These are phyloP conservation scores for Melipona bicolor DNA, from an alignment of 2,888 invertebrate genomes.

Conservation along the genomic window DNA sequence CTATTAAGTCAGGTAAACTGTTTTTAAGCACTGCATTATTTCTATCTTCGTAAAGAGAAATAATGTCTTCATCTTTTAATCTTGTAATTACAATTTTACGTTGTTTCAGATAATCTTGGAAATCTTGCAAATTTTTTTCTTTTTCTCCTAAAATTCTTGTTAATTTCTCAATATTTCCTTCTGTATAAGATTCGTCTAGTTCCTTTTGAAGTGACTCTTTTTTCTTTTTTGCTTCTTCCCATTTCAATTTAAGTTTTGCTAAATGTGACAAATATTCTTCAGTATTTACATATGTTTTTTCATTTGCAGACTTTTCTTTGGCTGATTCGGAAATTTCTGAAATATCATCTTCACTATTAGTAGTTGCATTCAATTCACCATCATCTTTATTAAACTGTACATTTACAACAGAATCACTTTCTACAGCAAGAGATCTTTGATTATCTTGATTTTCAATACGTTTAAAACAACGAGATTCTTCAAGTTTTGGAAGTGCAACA, in stretches of 20 bases:
- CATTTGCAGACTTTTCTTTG: constrained; percentile 40
- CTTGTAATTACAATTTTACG: constrained; percentile 79
- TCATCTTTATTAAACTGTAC: constrained; percentile 35
- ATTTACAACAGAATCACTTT: constrained; percentile 24
- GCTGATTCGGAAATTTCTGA: constrained; percentile 25
- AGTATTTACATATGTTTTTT: constrained; percentile 59
- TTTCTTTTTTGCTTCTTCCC: constrained; percentile 77
- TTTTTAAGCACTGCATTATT: constrained; percentile 70
- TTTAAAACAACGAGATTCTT: constrained; percentile 65
- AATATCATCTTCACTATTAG: constrained; percentile 44
- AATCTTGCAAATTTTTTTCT: constrained; percentile 76
- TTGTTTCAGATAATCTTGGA: constrained; percentile 81
- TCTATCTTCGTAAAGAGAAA: constrained; percentile 78
- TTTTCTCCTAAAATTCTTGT: constrained; percentile 76
- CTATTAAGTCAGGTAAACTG: constrained; percentile 71
- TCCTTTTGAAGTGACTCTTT: constrained; percentile 73
- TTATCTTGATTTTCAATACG: constrained; percentile 47
- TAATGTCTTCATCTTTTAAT: constrained; percentile 80
- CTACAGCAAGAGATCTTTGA: constrained; percentile 21
- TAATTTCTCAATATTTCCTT: constrained; percentile 78
- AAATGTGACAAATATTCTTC: constrained; percentile 71
- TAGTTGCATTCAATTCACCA: constrained; percentile 32
- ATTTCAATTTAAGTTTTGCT: constrained; percentile 73
- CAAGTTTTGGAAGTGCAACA: constrained; percentile 57
- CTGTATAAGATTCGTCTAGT: constrained; percentile 68